Evolutionary conservation across 2,113 vertebrate genomes (phyloP), one percentile per base, ranked within the genome.

Genomic region (Oryzias celebensis): DNA sequence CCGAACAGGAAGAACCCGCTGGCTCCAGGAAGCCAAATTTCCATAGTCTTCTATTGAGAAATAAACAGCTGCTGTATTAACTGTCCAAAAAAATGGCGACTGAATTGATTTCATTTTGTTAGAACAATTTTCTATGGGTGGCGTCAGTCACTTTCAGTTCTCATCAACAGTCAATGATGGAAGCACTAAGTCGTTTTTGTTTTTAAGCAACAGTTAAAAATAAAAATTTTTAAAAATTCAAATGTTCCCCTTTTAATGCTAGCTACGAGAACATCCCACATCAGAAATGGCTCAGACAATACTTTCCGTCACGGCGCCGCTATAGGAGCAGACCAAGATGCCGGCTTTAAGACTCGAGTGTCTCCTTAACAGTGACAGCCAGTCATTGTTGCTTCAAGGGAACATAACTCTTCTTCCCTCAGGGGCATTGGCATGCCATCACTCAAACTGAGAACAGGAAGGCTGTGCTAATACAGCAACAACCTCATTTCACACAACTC

Each of bases 381-480:
- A 77, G 65, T 79, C 73, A 73, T 81, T 71, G 67, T 56, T 17
- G 28, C 78, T 81, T 85, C 75, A 84, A 85, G 73, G 71, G 75
- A 75, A 75, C 58, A 71, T 67, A 80, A 57, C 75, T 82, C 77
- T 67, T 78, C 75, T 68, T 79, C 77, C 72, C 81, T 62, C 63
- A 71, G 84, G 79, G 77, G 55, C 73, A 57, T 62, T 74, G 78
- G 84, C 75, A 70, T 74, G 66, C 75, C 17, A 83, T 85, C 80
- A 81, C 71, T 88, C 84, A 85, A 71, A 50, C 51, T 16, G 46
- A 71, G 66, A 78, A 69, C 43, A 75, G 75, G 73, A 77, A 77
- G 65, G 70, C 72, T 80, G 58, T 46, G 23, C 47, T 80, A 71
- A 75, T 75, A 67, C 63, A 28, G 58, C 65, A 26, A 24, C 69